Conservation (phyloP, 2,113 vertebrate species). For the Pitta sordida region DNA sequence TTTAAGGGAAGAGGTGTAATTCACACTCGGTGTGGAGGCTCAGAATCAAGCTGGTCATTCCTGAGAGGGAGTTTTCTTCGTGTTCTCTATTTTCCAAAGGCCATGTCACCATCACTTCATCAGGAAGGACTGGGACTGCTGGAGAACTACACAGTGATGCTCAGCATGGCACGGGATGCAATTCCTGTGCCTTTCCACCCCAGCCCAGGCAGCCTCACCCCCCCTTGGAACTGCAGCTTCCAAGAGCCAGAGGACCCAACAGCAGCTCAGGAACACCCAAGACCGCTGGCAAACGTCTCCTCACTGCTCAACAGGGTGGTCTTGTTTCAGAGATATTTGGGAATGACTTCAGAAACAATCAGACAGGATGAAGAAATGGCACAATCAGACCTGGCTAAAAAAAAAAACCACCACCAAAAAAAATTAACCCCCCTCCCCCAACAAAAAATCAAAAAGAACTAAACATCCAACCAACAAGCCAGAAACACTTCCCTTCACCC, state of each 20-base stretch:
- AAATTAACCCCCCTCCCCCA: not conserved
- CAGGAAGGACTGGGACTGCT: not conserved
- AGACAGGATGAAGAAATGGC: not conserved
- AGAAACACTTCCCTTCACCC: not conserved
- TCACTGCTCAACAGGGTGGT: not conserved
- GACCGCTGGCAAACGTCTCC: not conserved
- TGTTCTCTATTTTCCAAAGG: not conserved
- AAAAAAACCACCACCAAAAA: not conserved
- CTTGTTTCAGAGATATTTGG: not conserved
- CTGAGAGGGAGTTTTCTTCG: not conserved
- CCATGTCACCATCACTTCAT: not conserved
- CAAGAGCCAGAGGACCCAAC: not conserved
- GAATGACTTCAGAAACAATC: not conserved
- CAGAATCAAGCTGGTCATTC: not conserved
- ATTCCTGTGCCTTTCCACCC: not conserved
- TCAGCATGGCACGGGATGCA: rapidly evolving
- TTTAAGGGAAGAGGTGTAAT: not conserved
- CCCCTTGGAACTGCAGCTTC: not conserved
- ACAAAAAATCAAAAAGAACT: not conserved
- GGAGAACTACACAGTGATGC: rapidly evolving
- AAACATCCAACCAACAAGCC: not conserved
- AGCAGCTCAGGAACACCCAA: not conserved
- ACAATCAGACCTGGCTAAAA: not conserved
- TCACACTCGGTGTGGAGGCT: not conserved
- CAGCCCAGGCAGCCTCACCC: not conserved